A percentile compares a stretch with the other conserved stretches of the same genome.
phyloP scores from a whole-genome alignment of 2,888 invertebrate genomes.

The Zygaena filipendulae region DNA sequence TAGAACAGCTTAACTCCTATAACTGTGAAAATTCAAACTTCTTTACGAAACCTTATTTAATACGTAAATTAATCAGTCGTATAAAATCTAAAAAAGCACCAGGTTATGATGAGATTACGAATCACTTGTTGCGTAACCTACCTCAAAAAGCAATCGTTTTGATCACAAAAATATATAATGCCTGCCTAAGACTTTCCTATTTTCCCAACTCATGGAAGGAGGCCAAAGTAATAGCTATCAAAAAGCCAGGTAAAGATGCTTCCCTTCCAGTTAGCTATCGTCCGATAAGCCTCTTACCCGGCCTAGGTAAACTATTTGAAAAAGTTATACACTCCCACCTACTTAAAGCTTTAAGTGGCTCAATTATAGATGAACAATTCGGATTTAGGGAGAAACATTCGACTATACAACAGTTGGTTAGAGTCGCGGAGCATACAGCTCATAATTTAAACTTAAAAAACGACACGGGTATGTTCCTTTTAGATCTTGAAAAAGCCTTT shows the following conservation, averaged over 20 bases:
- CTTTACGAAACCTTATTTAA: too few relatives aligned
- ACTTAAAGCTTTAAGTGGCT: too few relatives aligned
- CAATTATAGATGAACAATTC: conserved; percentile 11
- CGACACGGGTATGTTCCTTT: conserved; percentile 9
- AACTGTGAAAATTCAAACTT: too few relatives aligned
- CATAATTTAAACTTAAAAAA: conserved; percentile 5
- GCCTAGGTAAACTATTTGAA: conserved; percentile 11
- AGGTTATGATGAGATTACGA: not conserved
- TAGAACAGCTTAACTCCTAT: too few relatives aligned
- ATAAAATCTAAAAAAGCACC: not conserved
- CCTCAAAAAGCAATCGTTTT: conserved; percentile 6
- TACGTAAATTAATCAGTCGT: too few relatives aligned
- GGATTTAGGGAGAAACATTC: conserved; percentile 10
- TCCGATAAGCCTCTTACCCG: conserved; percentile 11
- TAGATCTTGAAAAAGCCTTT: conserved; percentile 13
- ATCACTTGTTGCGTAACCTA: not conserved
- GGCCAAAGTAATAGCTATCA: conserved; percentile 6
- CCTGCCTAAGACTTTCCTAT: conserved; percentile 3
- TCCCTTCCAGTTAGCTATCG: conserved; percentile 5
- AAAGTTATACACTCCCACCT: conserved; percentile 5
- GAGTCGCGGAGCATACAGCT: conserved; percentile 7
- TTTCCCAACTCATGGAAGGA: conserved; percentile 8
- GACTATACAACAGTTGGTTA: conserved; percentile 7
- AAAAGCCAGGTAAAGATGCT: conserved; percentile 7
- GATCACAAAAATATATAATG: conserved; percentile 9